Evolutionary conservation across 2,797 vertebrate genomes (phyloP).

Genomic region (Sebastes variabilis): DNA sequence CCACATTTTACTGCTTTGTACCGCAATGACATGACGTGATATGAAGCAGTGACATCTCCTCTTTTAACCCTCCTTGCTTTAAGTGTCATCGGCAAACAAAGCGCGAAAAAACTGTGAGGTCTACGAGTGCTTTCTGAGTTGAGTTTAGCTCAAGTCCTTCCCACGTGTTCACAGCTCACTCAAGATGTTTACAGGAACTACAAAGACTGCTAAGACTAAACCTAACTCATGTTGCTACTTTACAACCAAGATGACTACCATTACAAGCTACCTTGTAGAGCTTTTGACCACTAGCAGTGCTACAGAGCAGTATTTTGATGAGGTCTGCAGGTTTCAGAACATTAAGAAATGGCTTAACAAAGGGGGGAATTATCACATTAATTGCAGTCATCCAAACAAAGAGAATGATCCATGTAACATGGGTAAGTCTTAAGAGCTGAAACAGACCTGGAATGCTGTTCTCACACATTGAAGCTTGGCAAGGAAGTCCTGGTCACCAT

Average conservation of each 20-base stretch:
- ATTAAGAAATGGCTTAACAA: neutral
- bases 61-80: too few relatives aligned
- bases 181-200: fast-evolving
- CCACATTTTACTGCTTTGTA: fast-evolving
- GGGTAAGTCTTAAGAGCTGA: neutral
- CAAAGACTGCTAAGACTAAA: neutral
- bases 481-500: conserved; percentile 94
- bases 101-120: too few relatives aligned
- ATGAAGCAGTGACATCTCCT: too few relatives aligned
- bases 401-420: neutral
- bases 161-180: too few relatives aligned
- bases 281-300: neutral
- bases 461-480: conserved; percentile 96
- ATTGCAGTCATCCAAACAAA: neutral
- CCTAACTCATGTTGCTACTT: neutral
- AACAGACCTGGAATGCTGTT: conserved; percentile 93
- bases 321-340: neutral
- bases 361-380: neutral
- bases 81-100: too few relatives aligned
- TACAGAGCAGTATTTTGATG: neutral
- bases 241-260: neutral
- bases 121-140: too few relatives aligned
- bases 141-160: too few relatives aligned
- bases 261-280: neutral
- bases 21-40: too few relatives aligned